phyloP scores from a whole-genome alignment of 2,113 vertebrate genomes.

The Scortum barcoo region DNA sequence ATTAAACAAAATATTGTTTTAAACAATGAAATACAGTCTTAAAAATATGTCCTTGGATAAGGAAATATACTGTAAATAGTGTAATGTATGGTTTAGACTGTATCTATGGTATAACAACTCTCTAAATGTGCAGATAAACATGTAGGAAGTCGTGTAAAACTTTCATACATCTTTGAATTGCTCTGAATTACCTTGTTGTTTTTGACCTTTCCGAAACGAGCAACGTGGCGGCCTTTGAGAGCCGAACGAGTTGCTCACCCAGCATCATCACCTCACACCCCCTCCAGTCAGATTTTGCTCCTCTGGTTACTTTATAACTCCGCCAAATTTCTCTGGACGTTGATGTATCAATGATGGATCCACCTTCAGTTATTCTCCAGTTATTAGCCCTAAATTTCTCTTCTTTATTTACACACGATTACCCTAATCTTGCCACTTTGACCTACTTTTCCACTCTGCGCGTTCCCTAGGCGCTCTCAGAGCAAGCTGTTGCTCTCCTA shows the following conservation, averaged over 20 bases:
- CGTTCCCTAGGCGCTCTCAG: conserved; percentile 33
- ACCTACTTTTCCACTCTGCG: conserved; percentile 65
- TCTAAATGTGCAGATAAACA: neutral
- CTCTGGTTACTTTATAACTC: neutral
- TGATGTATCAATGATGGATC: conserved; percentile 14
- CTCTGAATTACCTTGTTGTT: conserved; percentile 22
- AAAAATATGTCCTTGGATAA: neutral
- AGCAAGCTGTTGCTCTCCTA: conserved; percentile 58
- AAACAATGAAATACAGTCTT: neutral
- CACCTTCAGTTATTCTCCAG: conserved; percentile 34
- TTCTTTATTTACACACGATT: conserved; percentile 52
- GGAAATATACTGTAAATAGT: neutral
- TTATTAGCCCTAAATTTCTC: conserved; percentile 26
- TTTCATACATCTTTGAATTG: neutral
- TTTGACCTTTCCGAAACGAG: conserved; percentile 39
- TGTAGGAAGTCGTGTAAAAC: neutral
- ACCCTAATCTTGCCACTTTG: conserved; percentile 65
- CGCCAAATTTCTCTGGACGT: neutral
- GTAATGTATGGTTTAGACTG: neutral
- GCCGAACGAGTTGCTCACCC: neutral
- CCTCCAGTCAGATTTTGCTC: neutral
- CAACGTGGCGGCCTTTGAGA: neutral
- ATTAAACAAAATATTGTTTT: neutral
- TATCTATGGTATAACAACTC: no score
- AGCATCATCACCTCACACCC: conserved; percentile 10